phyloP scores from a whole-genome alignment of 2,888 invertebrate species.

The Antheraea assamensis region DNA sequence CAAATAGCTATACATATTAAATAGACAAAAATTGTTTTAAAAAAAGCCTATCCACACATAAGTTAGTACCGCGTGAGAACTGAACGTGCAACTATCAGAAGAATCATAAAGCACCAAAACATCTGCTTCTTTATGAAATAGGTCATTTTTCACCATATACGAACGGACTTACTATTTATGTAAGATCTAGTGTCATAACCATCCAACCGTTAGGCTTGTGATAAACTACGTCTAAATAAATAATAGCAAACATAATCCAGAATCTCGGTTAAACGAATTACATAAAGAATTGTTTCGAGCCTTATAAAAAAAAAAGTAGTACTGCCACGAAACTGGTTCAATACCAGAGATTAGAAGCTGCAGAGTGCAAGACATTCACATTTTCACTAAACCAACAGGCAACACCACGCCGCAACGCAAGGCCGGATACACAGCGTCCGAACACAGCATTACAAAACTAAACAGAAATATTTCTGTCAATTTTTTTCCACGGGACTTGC shows the following conservation, averaged over 20 bases:
- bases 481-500: slow-evolving; percentile 38
- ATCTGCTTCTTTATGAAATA: background rate
- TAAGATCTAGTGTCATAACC: background rate
- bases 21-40: background rate
- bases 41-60: background rate
- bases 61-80: background rate
- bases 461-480: slow-evolving; percentile 43
- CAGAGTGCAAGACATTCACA: slow-evolving; percentile 34
- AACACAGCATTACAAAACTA: slow-evolving; percentile 38
- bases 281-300: slow-evolving; percentile 15
- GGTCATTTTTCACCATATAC: background rate
- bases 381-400: slow-evolving; percentile 34
- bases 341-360: slow-evolving; percentile 17
- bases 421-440: slow-evolving; percentile 43
- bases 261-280: slow-evolving; percentile 8
- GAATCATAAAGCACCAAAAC: background rate
- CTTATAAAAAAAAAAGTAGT: slow-evolving; percentile 2
- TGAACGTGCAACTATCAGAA: background rate
- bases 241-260: background rate
- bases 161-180: background rate
- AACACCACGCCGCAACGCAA: slow-evolving; percentile 36
- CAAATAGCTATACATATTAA: background rate
- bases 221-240: background rate
- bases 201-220: background rate
- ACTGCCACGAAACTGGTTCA: slow-evolving; percentile 16